A percentile compares a stretch with the other conserved stretches of the same genome.
These are phyloP conservation scores for Peromyscus polionotus DNA, from an alignment of 2,113 vertebrate genomes.

Conservation along the genomic window DNA sequence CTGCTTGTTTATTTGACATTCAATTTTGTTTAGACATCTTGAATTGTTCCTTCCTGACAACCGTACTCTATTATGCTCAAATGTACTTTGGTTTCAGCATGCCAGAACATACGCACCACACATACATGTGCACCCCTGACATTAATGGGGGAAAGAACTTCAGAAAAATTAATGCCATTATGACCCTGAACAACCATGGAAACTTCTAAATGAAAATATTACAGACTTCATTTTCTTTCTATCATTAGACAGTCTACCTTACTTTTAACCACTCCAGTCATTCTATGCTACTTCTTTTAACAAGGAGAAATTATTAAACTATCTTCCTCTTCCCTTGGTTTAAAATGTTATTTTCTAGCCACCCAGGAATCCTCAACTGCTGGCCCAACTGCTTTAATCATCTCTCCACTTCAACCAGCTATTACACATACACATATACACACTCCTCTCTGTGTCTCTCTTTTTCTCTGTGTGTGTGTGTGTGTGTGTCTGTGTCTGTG, in stretches of 20 bases:
- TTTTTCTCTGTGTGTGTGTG: too few relatives aligned
- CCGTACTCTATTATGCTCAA: background rate
- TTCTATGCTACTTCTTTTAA: background rate
- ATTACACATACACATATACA: background rate
- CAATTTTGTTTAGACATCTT: background rate
- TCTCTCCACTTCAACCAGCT: background rate
- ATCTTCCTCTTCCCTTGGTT: background rate
- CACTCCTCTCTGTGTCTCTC: too few relatives aligned
- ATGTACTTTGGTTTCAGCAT: background rate
- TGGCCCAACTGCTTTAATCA: background rate
- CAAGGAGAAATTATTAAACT: background rate
- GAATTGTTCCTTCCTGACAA: background rate
- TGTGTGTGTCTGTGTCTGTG: background rate
- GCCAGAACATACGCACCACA: background rate
- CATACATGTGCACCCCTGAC: background rate
- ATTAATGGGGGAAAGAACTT: background rate
- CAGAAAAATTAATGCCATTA: background rate
- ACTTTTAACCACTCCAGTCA: background rate
- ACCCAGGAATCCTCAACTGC: background rate
- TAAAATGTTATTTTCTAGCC: slow-evolving; percentile 36
- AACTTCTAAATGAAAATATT: background rate
- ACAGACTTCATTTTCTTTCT: background rate
- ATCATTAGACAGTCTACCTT: background rate
- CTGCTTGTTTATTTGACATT: background rate
- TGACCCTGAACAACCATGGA: background rate